Evolutionary conservation across 2,888 invertebrate species (phyloP), one percentile per base, ranked within the genome.

Genomic region (Pseudanteris insignis): DNA sequence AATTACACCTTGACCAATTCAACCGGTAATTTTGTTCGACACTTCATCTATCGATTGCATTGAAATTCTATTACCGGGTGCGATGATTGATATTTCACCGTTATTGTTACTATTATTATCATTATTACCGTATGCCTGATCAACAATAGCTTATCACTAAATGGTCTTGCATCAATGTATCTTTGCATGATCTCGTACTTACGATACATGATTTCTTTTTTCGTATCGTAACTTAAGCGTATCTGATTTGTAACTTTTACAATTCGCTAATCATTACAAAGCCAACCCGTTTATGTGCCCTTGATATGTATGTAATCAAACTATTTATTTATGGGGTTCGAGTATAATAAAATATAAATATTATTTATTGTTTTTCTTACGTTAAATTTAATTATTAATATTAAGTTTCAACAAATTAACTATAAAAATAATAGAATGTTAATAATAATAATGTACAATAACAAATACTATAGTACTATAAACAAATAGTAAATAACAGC

Each of bases 171-270:
- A 28, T 32, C 14, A 32, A 24, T 7, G 10, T 26, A 25, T 9
- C 34, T 46, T 46, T 51, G 44, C 40, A 50, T 44, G 46, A 44
- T 51, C 40, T 29, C 12, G 32, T 41, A 36, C 36, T 50, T 46
- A 36, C 53, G 47, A 59, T 50, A 41, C 30, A 24, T 37, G 33
- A 15, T 13, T 25, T 34, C 48, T 48, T 47, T 43, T 32, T 11
- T 34, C 26, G 13, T 11, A 26, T n/a, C 5, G 29, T 30, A 37
- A 50, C 37, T 29, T 41, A 41, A 48, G 41, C 48, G 40, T 44
- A 40, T 50, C 46, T 51, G 46, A 59, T 40, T 36, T 47, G 40
- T 36, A 24, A 26, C 41, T 36, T 41, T 54, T 13, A n/a, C 29
- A 48, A n/a, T n/a, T n/a, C n/a, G n/a, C n/a, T n/a, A n/a, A n/a